Evolutionary conservation across 2,888 invertebrate genomes (phyloP), one percentile per base, ranked within the genome.

Genomic region (Anoplius nigerrimus): DNA sequence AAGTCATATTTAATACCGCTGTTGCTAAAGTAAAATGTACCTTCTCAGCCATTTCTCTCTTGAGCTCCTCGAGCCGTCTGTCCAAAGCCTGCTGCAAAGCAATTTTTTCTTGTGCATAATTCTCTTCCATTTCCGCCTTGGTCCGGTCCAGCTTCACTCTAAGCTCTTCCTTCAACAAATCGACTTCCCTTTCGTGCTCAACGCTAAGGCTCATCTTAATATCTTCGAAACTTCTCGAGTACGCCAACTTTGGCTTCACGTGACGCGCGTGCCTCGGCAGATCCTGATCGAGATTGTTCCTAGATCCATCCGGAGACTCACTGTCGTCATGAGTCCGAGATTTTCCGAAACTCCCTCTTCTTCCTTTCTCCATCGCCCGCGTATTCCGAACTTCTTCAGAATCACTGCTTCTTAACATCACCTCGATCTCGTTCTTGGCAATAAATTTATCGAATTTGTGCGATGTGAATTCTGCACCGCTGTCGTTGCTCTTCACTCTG

Each of bases 161-260:
- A 80, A 92, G 90, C 60, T 92, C 92, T 72, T 91, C 90, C 78
- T 91, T 91, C 57, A 92, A 87, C 74, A 88, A 82, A 76, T 91
- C 90, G 73, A 92, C 87, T 84, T 91, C 91, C 65, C 90, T 90
- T 81, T 91, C 90, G 15, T 89, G 86, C 51, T 88, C 86, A 20
- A 79, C 82, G 66, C 84, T 82, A 65, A 83, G 62, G 54, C 67
- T 69, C 2, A 53, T 79, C 46, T 87, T 89, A 2, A 84, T 79
- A 21, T 87, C 86, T 1, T 90, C 46, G 90, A 88, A 78, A 91
- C 91, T 90, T 90, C 90, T 27, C 90, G 87, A 20, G 90, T 92
- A 53, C 88, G 90, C 27, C 89, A 90, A 58, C 52, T 76, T 68
- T 21, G 66, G 16, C 58, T 81, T 62, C 27, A 66, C 62, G 55